These are phyloP conservation scores for Lepetodrilus schrolli DNA, from an alignment of 2,888 invertebrate genomes.

Conservation along the genomic window DNA sequence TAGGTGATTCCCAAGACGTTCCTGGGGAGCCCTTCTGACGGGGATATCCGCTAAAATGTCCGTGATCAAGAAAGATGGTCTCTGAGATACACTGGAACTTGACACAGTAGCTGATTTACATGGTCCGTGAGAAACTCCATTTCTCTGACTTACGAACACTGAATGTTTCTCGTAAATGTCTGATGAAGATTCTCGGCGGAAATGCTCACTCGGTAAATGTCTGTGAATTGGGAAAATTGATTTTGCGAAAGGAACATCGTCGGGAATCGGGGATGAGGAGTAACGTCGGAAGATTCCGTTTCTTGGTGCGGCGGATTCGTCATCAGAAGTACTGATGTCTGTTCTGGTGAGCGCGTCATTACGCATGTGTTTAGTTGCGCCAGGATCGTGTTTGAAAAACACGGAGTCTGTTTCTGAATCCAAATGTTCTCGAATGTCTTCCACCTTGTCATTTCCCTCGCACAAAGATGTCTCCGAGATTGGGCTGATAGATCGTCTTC, in stretches of 20 bases:
- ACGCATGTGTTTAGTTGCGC: too few species aligned
- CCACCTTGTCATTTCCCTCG: background rate
- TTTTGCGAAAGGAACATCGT: background rate
- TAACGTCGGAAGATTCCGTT: too few species aligned
- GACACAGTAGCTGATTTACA: background rate
- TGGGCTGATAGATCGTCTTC: background rate
- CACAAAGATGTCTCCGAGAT: background rate
- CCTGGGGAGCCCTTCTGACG: background rate
- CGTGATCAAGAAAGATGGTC: conserved; percentile 53
- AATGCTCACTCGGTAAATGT: background rate
- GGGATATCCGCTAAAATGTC: conserved; percentile 48
- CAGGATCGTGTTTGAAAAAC: background rate
- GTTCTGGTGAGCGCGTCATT: too few species aligned
- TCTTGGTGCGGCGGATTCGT: too few species aligned
- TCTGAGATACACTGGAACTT: conserved; percentile 26
- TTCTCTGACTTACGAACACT: too few species aligned
- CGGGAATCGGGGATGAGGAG: too few species aligned
- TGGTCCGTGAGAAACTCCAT: background rate
- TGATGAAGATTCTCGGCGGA: background rate
- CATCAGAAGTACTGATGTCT: too few species aligned
- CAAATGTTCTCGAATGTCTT: background rate
- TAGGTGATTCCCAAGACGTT: background rate
- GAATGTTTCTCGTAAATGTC: background rate
- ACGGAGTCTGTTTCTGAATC: background rate
- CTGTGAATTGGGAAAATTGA: background rate